A percentile compares a stretch with the other conserved stretches of the same genome.
phyloP scores from a whole-genome alignment of 2,888 invertebrate species.

The Cosmia pyralina region DNA sequence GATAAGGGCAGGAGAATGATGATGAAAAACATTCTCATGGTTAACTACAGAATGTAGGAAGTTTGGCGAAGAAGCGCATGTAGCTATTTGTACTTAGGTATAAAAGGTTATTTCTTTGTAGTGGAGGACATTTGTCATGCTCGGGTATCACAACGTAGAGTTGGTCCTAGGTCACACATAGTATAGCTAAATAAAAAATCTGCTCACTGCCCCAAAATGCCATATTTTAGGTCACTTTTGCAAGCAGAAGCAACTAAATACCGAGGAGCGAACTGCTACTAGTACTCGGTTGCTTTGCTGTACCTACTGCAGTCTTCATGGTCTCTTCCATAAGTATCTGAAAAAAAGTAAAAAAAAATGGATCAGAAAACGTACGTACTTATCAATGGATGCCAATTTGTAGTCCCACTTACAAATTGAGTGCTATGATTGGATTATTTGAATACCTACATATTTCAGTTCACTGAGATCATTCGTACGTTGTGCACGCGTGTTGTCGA shows the following conservation, averaged over 20 bases:
- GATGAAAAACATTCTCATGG: not conserved
- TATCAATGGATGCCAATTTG: not conserved
- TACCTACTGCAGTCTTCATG: not conserved
- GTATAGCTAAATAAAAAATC: not conserved
- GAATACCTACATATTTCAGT: no score
- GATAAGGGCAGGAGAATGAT: no score
- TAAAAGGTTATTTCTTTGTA: not conserved
- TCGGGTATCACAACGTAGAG: not conserved
- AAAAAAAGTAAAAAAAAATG: not conserved
- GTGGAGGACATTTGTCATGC: not conserved
- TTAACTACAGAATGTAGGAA: not conserved
- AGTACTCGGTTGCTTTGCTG: not conserved
- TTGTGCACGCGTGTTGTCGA: no score
- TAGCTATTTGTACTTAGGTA: not conserved
- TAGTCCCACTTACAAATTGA: not conserved
- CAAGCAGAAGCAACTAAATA: not conserved
- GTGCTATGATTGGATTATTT: not conserved
- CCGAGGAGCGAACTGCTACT: not conserved
- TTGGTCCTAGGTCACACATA: not conserved
- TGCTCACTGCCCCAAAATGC: not conserved
- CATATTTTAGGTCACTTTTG: not conserved
- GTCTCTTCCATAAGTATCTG: not conserved
- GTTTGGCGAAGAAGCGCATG: constrained; percentile 1
- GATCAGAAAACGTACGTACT: not conserved
- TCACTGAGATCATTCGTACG: no score